Evolutionary conservation across 2,888 invertebrate genomes (phyloP).

Genomic region (Ethmia dodecea): DNA sequence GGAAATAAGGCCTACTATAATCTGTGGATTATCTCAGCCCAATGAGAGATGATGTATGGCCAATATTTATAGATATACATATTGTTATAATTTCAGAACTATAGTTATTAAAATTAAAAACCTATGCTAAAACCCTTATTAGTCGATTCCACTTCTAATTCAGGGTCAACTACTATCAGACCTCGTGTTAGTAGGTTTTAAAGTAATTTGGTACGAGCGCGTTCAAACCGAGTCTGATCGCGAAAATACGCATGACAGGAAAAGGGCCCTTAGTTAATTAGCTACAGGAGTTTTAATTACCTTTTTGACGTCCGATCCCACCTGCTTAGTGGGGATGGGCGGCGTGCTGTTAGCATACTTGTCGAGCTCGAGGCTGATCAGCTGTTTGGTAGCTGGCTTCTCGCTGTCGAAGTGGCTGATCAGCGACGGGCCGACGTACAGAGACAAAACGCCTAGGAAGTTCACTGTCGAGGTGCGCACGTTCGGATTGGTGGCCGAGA

Average conservation of each 20-base stretch:
- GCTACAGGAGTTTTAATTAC: constrained; percentile 31
- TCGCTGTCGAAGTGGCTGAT: constrained; percentile 91
- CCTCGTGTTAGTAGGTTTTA: too few species aligned
- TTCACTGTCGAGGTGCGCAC: constrained; percentile 88
- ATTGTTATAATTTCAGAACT: too few species aligned
- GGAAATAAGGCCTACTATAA: too few species aligned
- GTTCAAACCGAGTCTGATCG: background rate
- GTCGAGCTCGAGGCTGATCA: constrained; percentile 91
- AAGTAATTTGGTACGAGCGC: too few species aligned
- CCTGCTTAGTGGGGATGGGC: constrained; percentile 84
- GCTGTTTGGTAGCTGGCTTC: constrained; percentile 89
- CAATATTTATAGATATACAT: too few species aligned
- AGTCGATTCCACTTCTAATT: too few species aligned
- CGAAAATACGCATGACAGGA: background rate
- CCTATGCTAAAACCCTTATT: too few species aligned
- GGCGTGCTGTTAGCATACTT: constrained; percentile 87
- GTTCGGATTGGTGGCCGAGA: constrained; percentile 90
- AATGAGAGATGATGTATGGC: too few species aligned
- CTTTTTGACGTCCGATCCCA: constrained; percentile 55
- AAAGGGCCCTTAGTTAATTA: background rate
- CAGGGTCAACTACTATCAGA: too few species aligned
- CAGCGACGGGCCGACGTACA: constrained; percentile 88
- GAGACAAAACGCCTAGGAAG: constrained; percentile 85
- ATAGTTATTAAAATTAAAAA: too few species aligned
- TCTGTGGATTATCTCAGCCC: too few species aligned